phyloP scores from a whole-genome alignment of 2,888 invertebrate species.

The Rhamnusium bicolor region DNA sequence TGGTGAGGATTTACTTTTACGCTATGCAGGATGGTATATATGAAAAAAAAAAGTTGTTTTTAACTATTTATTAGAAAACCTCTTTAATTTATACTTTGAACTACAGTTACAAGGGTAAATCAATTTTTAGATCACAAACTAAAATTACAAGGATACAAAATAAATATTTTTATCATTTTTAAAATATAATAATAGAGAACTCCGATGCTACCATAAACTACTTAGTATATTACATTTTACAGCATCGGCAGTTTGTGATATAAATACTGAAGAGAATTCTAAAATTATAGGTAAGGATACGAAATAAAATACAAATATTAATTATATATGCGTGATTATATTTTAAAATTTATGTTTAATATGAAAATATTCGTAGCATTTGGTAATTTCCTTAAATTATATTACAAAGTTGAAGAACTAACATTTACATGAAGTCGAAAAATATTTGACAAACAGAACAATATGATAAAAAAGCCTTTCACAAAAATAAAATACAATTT shows the following conservation, averaged over 20 bases:
- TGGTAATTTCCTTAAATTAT: slow-evolving; percentile 69
- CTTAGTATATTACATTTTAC: neutral
- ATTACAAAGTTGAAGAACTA: slow-evolving; percentile 69
- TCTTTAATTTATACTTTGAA: neutral
- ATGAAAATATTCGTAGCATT: slow-evolving; percentile 71
- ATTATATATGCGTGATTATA: slow-evolving; percentile 70
- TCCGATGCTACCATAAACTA: neutral
- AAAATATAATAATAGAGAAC: neutral
- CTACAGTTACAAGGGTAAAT: neutral
- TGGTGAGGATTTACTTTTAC: too few species aligned
- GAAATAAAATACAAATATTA: slow-evolving; percentile 64
- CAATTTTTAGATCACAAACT: neutral
- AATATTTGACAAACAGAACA: slow-evolving; percentile 63
- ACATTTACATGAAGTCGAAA: slow-evolving; percentile 64
- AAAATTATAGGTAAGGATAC: slow-evolving; percentile 48
- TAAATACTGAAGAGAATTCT: neutral
- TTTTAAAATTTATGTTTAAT: slow-evolving; percentile 70
- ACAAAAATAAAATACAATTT: slow-evolving; percentile 66
- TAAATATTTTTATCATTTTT: neutral
- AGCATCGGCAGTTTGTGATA: neutral
- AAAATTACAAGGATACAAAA: neutral
- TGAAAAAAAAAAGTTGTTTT: neutral
- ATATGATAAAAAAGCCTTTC: slow-evolving; percentile 66
- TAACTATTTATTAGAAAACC: neutral
- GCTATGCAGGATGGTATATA: neutral